A percentile compares a stretch with the other conserved stretches of the same genome.
These are phyloP conservation scores for Axinella damicornis DNA, from an alignment of 37 sponge, comb jelly and placozoan species.

Conservation along the genomic window DNA sequence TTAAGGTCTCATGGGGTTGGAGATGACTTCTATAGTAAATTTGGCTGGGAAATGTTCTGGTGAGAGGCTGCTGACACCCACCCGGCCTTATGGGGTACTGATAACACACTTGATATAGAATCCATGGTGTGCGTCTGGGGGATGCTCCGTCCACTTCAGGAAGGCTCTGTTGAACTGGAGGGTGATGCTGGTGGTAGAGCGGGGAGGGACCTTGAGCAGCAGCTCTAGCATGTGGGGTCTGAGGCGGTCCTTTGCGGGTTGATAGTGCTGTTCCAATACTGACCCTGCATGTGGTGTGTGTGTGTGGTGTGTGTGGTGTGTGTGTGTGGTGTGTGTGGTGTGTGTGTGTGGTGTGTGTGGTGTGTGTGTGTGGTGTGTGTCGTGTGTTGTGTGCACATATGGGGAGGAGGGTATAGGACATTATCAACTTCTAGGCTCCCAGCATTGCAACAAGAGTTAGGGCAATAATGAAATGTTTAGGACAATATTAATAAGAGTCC, in stretches of 20 bases:
- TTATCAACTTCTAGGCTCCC: too few species aligned
- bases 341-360: not conserved
- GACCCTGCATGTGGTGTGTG: slow-evolving; percentile 18
- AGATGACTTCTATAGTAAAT: too few species aligned
- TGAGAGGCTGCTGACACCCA: too few species aligned
- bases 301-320: not conserved
- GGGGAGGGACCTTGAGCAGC: slow-evolving; percentile 78
- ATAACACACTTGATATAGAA: slow-evolving; percentile 84
- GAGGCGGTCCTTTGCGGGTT: slow-evolving; percentile 85
- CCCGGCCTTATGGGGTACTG: too few species aligned
- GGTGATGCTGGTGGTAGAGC: slow-evolving; percentile 70
- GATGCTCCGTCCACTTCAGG: slow-evolving; percentile 95
- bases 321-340: not conserved
- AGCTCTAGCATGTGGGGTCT: slow-evolving; percentile 88
- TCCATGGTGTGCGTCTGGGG: slow-evolving; percentile 98
- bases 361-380: not conserved
- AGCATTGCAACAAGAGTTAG: too few species aligned
- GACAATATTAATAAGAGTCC: too few species aligned
- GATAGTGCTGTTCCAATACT: slow-evolving; percentile 51
- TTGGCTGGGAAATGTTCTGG: too few species aligned
- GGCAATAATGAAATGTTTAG: too few species aligned
- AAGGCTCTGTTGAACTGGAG: slow-evolving; percentile 86
- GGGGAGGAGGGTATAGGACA: too few species aligned
- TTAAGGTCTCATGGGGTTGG: too few species aligned
- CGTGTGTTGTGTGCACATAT: too few species aligned